A percentile compares a stretch with the other conserved stretches of the same genome.
phyloP scores from a whole-genome alignment of 64 coral and sea anemone species.

The Porites lutea region DNA sequence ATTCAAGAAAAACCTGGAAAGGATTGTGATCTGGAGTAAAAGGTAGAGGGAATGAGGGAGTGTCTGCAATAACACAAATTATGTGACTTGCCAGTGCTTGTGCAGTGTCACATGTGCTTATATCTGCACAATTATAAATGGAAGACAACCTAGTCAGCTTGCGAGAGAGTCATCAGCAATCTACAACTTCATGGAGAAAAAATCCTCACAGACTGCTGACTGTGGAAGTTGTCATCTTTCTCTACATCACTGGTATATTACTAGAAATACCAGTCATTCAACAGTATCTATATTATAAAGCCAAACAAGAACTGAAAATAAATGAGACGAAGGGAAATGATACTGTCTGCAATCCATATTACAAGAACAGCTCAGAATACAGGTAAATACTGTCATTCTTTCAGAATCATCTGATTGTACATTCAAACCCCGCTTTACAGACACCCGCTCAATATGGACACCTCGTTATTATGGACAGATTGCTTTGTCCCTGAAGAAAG shows the following conservation, averaged over 20 bases:
- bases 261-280: conserved; percentile 89
- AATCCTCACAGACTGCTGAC: conserved; percentile 79
- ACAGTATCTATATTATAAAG: conserved; percentile 88
- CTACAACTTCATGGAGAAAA: conserved; percentile 56
- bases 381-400: not conserved
- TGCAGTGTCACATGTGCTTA: too few species aligned
- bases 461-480: too few species aligned
- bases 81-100: too few species aligned
- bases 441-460: too few species aligned
- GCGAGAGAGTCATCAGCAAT: not conserved
- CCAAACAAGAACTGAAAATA: conserved; percentile 45
- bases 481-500: too few species aligned
- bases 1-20: too few species aligned
- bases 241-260: conserved; percentile 79
- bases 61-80: too few species aligned
- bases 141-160: not conserved
- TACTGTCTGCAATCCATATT: conserved; percentile 63
- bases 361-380: conserved; percentile 44
- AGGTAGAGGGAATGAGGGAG: too few species aligned
- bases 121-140: too few species aligned
- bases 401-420: too few species aligned
- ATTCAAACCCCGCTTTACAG: too few species aligned
- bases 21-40: too few species aligned
- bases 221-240: conserved; percentile 86
- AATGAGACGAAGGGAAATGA: conserved; percentile 37